phyloP scores from a whole-genome alignment of 2,797 vertebrate genomes.

The Epinephelus awoara region DNA sequence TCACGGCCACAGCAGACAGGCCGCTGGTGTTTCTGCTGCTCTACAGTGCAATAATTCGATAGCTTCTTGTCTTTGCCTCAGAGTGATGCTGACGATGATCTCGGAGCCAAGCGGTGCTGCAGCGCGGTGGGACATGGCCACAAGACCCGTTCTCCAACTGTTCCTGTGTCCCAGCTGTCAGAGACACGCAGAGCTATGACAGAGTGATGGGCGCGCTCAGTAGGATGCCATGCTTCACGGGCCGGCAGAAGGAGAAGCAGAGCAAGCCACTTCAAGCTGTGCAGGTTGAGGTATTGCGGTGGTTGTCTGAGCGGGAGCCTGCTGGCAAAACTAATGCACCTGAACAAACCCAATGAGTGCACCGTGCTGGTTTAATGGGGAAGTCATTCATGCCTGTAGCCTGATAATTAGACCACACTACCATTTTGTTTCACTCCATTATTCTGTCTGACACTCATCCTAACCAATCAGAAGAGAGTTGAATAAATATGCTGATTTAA shows the following conservation, averaged over 20 bases:
- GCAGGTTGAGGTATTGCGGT: slow-evolving; percentile 27
- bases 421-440: slow-evolving; percentile 32
- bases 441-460: slow-evolving; percentile 7
- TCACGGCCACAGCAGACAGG: slow-evolving; percentile 8
- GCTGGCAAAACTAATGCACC: slow-evolving; percentile 34
- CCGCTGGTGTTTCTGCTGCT: slow-evolving; percentile 8
- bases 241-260: slow-evolving; percentile 29
- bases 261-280: slow-evolving; percentile 26
- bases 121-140: slow-evolving; percentile 25
- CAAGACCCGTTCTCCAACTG: slow-evolving; percentile 36
- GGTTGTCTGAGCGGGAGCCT: slow-evolving; percentile 15
- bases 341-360: slow-evolving; percentile 31
- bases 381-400: slow-evolving; percentile 12
- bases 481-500: background rate
- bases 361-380: background rate
- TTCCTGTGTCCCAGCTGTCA: slow-evolving; percentile 47
- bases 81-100: slow-evolving; percentile 13
- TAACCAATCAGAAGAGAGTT: slow-evolving; percentile 4
- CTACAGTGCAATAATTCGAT: background rate
- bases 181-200: slow-evolving; percentile 22
- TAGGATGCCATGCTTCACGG: slow-evolving; percentile 15
- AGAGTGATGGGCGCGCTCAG: slow-evolving; percentile 22
- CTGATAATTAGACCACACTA: slow-evolving; percentile 5
- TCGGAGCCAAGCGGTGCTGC: slow-evolving; percentile 23
- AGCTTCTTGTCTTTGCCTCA: slow-evolving; percentile 18